Percentiles rank a stretch among this genome's conserved stretches.
Evolutionary conservation across 2,888 invertebrate genomes (phyloP).

Genomic region (Zygothrica quintamaculata): DNA sequence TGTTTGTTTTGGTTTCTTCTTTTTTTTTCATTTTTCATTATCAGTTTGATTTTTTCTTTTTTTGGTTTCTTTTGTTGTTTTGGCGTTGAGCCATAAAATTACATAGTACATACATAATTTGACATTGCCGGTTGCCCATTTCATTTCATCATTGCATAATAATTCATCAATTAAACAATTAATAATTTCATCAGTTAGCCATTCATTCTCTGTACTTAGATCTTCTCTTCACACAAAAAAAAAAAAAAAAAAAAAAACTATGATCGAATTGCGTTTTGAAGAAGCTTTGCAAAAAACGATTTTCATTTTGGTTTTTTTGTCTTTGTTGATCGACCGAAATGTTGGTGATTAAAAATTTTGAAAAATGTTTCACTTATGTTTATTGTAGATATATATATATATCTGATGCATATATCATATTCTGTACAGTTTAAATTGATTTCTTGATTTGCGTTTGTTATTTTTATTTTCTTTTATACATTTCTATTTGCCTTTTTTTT

Average conservation of each 20-base stretch:
- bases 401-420: slow-evolving; percentile 18
- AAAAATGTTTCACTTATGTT: slow-evolving; percentile 20
- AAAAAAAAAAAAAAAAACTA: too few species aligned
- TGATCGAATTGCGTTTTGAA: slow-evolving; percentile 33
- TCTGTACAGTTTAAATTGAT: slow-evolving; percentile 69
- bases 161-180: too few species aligned
- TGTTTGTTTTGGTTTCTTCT: slow-evolving; percentile 32
- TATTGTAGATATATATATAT: slow-evolving; percentile 11
- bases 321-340: too few species aligned
- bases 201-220: slow-evolving; percentile 25
- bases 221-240: slow-evolving; percentile 3
- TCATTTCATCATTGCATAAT: slow-evolving; percentile 5
- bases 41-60: slow-evolving; percentile 31
- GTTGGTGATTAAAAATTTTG: slow-evolving; percentile 36
- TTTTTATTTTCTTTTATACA: slow-evolving; percentile 45
- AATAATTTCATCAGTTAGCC: slow-evolving; percentile 9
- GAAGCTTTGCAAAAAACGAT: slow-evolving; percentile 43
- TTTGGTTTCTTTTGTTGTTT: slow-evolving; percentile 1
- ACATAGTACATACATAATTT: slow-evolving; percentile 65
- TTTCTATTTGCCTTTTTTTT: slow-evolving; percentile 32
- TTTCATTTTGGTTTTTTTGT: too few species aligned
- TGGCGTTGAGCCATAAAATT: slow-evolving; percentile 52
- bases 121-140: slow-evolving; percentile 63
- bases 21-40: slow-evolving; percentile 27
- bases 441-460: slow-evolving; percentile 4